Base-by-base conservation (phyloP, 2,888 invertebrate species). In the Sarcophaga subvicina region DNA sequence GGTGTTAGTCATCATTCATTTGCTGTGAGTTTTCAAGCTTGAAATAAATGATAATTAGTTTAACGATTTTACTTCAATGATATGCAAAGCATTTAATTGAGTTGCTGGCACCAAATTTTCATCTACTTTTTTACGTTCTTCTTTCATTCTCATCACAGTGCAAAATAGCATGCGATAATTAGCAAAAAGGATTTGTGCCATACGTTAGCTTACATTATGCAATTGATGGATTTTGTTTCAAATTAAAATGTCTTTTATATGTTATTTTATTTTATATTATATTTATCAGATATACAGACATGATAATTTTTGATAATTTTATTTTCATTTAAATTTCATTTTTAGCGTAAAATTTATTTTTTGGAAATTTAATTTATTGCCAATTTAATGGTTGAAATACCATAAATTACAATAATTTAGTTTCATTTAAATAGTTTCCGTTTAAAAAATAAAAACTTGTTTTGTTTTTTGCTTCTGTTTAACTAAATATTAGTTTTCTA, bases 41-140 rank as follows among this genome's bases (percentile, higher is more conserved):
- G 37, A 37, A 22, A 71, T 63, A 63, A 66, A 79, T 76, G 64
- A 64, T 80, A 84, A 80, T 80, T 76, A 73, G 63, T 83, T 54
- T 70, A 71, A 75, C 70, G 75, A 76, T 70, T 84, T 75, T 75
- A 64, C 64, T 80, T 27, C 79, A 80, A 75, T 80, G 64, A 80
- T 66, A 78, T 78, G 78, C 67, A 83, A 72, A 78, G 70, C 37
- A 62, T 75, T 60, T 83, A 73, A 78, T 78, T 83, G 82, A 82
- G 83, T 79, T 79, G 69, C 22, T 17, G 25, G 27, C 77, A 83
- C 66, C 54, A n/a, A 8, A 22, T 59, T 64, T 77, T 5, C 54
- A 54, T 54, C 4, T n/a, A 17, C 59, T 63, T 69, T 62, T 20
- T 60, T 22, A n/a, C 11, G 11, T n/a, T 62, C 62, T 75, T 11